A percentile compares a stretch with the other conserved stretches of the same genome.
These are phyloP conservation scores for Hylaea fasciaria DNA, from an alignment of 2,888 invertebrate genomes.

Conservation along the genomic window DNA sequence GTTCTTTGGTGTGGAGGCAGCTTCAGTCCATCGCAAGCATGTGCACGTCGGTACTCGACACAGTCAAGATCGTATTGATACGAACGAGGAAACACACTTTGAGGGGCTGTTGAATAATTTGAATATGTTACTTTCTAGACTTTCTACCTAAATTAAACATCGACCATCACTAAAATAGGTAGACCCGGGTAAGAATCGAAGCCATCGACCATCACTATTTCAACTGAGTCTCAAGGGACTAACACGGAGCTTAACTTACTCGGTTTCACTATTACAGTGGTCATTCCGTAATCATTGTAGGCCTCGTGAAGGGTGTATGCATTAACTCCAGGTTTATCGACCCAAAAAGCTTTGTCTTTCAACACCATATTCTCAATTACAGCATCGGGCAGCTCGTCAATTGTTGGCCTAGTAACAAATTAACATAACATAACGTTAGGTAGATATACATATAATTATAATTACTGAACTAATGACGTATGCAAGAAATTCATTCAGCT, in stretches of 20 bases:
- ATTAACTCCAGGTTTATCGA: slow-evolving; percentile 82
- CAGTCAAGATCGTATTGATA: slow-evolving; percentile 85
- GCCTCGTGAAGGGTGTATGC: slow-evolving; percentile 82
- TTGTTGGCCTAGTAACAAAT: slow-evolving; percentile 58
- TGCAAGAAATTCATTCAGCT: too few relatives aligned
- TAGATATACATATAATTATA: too few relatives aligned
- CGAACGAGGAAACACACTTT: slow-evolving; percentile 82
- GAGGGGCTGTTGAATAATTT: slow-evolving; percentile 56
- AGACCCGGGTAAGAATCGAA: too few relatives aligned
- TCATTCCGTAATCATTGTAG: slow-evolving; percentile 71
- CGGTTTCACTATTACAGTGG: slow-evolving; percentile 60
- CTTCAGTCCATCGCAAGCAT: slow-evolving; percentile 64
- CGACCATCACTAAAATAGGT: too few relatives aligned
- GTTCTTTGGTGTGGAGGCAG: slow-evolving; percentile 34
- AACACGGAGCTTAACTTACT: too few relatives aligned
- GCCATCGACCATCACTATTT: neutral
- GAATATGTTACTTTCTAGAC: neutral
- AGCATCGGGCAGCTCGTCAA: slow-evolving; percentile 74
- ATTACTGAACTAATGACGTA: too few relatives aligned
- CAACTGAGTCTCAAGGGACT: too few relatives aligned
- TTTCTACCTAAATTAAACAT: too few relatives aligned
- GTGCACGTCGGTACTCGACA: slow-evolving; percentile 69
- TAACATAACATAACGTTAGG: neutral
- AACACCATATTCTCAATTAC: slow-evolving; percentile 78
- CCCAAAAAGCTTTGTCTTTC: slow-evolving; percentile 82